Evolutionary conservation across 1,140 invertebrate genomes (phyloP).

Genomic region (Chironomus tepperi): DNA sequence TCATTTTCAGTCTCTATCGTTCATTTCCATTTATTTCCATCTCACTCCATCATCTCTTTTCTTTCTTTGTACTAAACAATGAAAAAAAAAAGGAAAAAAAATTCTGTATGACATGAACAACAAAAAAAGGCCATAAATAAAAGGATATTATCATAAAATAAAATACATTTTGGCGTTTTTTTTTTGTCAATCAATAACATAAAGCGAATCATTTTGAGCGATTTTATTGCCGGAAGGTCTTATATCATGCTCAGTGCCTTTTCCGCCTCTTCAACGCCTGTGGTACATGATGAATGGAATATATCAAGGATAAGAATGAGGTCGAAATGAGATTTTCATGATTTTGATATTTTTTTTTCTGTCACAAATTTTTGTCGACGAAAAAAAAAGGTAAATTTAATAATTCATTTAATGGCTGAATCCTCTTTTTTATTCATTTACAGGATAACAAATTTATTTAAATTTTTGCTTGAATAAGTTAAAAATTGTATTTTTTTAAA

Average conservation of each 20-base stretch:
- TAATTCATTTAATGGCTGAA: too few species aligned
- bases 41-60: not conserved
- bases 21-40: not conserved
- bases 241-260: not conserved
- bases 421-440: too few species aligned
- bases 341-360: too few species aligned
- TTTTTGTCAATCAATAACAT: conserved; percentile 5
- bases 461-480: too few species aligned
- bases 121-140: not conserved
- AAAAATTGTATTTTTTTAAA: too few species aligned
- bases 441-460: too few species aligned
- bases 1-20: conserved; percentile 12
- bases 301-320: not conserved
- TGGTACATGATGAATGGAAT: not conserved
- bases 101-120: conserved; percentile 13
- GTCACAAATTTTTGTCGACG: too few species aligned
- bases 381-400: too few species aligned
- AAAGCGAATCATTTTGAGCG: not conserved
- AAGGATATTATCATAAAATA: conserved; percentile 15
- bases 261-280: not conserved
- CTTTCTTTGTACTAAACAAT: not conserved
- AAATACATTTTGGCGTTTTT: conserved; percentile 8
- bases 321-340: too few species aligned
- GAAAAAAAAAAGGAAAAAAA: conserved; percentile 1
- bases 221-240: conserved; percentile 5